Percentiles rank a stretch among this genome's conserved stretches.
These are phyloP conservation scores for Dastarcus helophoroides DNA, from an alignment of 2,888 invertebrate genomes.

Conservation along the genomic window DNA sequence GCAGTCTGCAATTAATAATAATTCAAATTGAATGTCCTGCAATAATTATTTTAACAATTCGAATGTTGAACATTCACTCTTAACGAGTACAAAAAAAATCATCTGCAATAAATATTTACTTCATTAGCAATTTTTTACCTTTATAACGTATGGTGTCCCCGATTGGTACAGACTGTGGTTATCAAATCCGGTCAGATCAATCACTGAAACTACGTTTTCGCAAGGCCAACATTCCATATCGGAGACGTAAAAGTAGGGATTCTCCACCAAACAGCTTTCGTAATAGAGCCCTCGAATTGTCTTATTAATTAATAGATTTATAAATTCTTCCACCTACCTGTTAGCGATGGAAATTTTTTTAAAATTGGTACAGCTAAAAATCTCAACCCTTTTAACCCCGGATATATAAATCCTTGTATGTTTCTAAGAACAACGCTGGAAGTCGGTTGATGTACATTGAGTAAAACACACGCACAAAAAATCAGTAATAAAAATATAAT, in stretches of 20 bases:
- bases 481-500: conserved; percentile 26
- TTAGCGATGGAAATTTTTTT: conserved; percentile 57
- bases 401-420: conserved; percentile 71
- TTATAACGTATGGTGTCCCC: conserved; percentile 46
- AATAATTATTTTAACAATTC: not conserved
- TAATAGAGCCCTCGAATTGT: conserved; percentile 45
- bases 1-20: conserved; percentile 41
- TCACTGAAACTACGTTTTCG: conserved; percentile 53
- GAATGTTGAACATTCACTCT: too few species aligned
- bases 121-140: conserved; percentile 26
- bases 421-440: conserved; percentile 57
- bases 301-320: too few species aligned
- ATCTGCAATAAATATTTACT: not conserved
- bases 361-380: conserved; percentile 67
- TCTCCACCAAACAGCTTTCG: conserved; percentile 72
- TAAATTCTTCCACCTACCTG: conserved; percentile 42
- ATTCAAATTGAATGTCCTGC: conserved; percentile 2
- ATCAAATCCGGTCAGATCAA: conserved; percentile 50
- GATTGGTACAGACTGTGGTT: conserved; percentile 41
- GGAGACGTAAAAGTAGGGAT: conserved; percentile 71
- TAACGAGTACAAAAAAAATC: not conserved
- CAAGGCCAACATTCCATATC: conserved; percentile 82
- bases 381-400: conserved; percentile 61
- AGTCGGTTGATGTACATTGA: conserved; percentile 49
- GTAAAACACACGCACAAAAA: conserved; percentile 35